Evolutionary conservation across 2,888 invertebrate genomes (phyloP).

Genomic region (Campopleginae sp.): DNA sequence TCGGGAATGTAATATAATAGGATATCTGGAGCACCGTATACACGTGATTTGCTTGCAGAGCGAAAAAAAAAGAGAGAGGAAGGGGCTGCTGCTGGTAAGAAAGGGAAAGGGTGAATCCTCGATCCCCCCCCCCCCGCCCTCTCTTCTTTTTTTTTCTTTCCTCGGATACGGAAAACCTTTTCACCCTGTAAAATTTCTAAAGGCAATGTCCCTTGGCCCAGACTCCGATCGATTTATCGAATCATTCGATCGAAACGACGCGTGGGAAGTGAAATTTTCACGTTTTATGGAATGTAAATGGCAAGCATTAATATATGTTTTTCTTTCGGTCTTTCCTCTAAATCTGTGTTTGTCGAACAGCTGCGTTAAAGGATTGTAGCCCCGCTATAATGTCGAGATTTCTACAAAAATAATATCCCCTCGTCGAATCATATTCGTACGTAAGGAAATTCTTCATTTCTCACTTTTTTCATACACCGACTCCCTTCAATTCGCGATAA

Average conservation of each 20-base stretch:
- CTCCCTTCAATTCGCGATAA: conserved; percentile 65
- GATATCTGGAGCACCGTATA: conserved; percentile 55
- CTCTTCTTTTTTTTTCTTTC: conserved; percentile 25
- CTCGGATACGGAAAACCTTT: conserved; percentile 37
- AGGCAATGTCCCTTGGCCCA: conserved; percentile 1
- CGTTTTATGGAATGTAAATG: conserved; percentile 49
- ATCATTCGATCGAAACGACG: conserved; percentile 50
- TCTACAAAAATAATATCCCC: conserved; percentile 61
- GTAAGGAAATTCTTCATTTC: conserved; percentile 10
- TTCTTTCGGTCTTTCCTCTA: background rate
- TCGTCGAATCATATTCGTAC: conserved; percentile 19
- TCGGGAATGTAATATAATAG: conserved; percentile 45
- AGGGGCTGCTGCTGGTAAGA: background rate
- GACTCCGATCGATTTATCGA: conserved; percentile 60
- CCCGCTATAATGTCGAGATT: conserved; percentile 46
- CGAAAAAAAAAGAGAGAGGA: background rate
- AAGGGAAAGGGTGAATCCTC: conserved; percentile 26
- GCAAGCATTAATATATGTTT: conserved; percentile 13
- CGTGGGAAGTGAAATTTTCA: conserved; percentile 62
- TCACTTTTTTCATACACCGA: conserved; percentile 19
- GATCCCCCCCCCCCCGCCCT: conserved; percentile 23
- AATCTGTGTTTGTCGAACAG: conserved; percentile 29
- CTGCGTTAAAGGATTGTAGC: conserved; percentile 41
- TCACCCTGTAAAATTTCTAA: conserved; percentile 48
- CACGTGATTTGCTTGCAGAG: conserved; percentile 2